Conservation (phyloP, 2,888 invertebrate species). For the Tribolium freemani region DNA sequence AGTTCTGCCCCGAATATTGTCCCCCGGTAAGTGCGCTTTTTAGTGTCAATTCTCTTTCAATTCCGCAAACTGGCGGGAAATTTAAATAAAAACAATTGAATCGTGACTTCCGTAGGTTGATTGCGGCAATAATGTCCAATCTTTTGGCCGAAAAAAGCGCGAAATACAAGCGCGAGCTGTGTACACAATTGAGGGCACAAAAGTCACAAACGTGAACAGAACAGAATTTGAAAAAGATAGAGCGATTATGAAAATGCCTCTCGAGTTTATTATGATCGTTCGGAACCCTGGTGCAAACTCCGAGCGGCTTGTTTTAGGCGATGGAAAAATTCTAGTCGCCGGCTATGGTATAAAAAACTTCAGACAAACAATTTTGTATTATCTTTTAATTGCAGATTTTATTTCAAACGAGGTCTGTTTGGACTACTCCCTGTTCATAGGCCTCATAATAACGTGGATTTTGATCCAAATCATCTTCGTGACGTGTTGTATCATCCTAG, state of each 20-base stretch:
- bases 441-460: constrained; percentile 69
- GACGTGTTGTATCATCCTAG: constrained; percentile 70
- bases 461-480: constrained; percentile 73
- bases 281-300: constrained; percentile 71
- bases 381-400: constrained; percentile 58
- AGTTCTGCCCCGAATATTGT: constrained; percentile 83
- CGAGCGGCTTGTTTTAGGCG: constrained; percentile 77
- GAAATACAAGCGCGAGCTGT: constrained; percentile 49
- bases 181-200: constrained; percentile 55
- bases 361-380: not conserved
- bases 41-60: too few species aligned
- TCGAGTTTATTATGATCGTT: constrained; percentile 74
- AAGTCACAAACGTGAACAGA: constrained; percentile 51
- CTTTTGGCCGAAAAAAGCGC: constrained; percentile 63
- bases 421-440: constrained; percentile 72
- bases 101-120: constrained; percentile 62
- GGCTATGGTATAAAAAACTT: constrained; percentile 68
- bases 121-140: constrained; percentile 65
- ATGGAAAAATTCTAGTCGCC: constrained; percentile 71
- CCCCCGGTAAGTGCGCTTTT: constrained; percentile 69
- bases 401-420: constrained; percentile 65
- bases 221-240: constrained; percentile 49
- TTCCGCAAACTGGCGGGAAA: too few species aligned
- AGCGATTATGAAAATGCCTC: constrained; percentile 66
- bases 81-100: too few species aligned